Evolutionary conservation across 2,113 vertebrate genomes (phyloP).

Genomic region (Nothobranchius kuhntae): DNA sequence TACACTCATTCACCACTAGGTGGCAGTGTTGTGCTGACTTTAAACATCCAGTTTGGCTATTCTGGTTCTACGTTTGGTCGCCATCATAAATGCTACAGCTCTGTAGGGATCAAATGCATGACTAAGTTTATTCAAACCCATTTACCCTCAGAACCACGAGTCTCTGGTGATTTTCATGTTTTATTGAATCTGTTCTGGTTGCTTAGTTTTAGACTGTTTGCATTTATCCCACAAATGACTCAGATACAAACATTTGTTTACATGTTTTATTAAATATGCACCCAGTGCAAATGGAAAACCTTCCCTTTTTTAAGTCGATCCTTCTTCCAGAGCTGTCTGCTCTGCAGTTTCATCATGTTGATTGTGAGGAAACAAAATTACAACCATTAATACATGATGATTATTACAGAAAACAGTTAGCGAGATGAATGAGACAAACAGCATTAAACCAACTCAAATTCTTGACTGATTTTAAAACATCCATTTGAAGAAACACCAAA

Average conservation of each 20-base stretch:
- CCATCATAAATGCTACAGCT: conserved; percentile 21
- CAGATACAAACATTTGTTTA: background rate
- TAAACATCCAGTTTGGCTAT: conserved; percentile 7
- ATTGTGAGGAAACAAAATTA: too few relatives aligned
- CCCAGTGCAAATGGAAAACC: too few relatives aligned
- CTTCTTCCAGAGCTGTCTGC: too few relatives aligned
- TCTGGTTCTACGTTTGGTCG: conserved; percentile 22
- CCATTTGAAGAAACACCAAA: too few relatives aligned
- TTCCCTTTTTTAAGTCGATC: too few relatives aligned
- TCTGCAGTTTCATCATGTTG: too few relatives aligned
- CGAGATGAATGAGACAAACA: too few relatives aligned
- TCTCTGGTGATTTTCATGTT: background rate
- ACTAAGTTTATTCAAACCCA: conserved; percentile 7
- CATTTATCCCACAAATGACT: background rate
- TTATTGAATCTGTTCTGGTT: conserved; percentile 1
- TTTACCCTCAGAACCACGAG: background rate
- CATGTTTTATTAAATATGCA: background rate
- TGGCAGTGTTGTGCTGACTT: conserved; percentile 64
- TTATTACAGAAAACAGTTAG: too few relatives aligned
- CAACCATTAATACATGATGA: too few relatives aligned
- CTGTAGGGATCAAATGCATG: background rate
- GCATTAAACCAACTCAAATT: too few relatives aligned
- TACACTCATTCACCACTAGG: conserved; percentile 36
- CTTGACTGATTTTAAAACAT: too few relatives aligned
- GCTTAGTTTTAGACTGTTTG: background rate